Conservation (phyloP, 2,113 vertebrate species). For the Nematolebias whitei region DNA sequence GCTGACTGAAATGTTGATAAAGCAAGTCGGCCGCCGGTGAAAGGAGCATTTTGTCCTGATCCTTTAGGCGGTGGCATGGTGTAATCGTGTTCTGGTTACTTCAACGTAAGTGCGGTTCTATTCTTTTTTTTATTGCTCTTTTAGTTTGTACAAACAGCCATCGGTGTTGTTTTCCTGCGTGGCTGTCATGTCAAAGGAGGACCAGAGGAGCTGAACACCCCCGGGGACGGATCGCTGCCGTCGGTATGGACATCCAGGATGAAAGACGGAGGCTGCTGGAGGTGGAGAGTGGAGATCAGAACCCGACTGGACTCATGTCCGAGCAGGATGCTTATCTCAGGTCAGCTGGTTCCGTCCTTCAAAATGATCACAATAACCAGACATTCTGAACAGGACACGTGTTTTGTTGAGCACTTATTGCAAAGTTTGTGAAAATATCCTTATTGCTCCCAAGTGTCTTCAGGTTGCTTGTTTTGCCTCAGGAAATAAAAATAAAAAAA, state of each 20-base stretch:
- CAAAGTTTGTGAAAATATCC: not conserved
- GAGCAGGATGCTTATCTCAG: constrained; percentile 75
- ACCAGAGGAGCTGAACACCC: not conserved
- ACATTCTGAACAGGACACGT: not conserved
- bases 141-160: not conserved
- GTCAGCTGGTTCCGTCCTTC: not conserved
- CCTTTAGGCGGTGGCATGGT: not conserved
- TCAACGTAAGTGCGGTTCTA: not conserved
- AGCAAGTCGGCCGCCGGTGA: constrained; percentile 9
- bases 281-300: constrained; percentile 42
- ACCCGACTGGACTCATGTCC: constrained; percentile 41
- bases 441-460: not conserved
- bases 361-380: not conserved
- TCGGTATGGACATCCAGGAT: constrained; percentile 65
- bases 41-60: not conserved
- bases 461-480: not conserved
- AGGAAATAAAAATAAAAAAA: not conserved
- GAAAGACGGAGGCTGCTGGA: constrained; percentile 75
- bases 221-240: not conserved
- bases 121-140: not conserved
- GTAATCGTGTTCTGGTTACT: not conserved
- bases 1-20: constrained; percentile 65
- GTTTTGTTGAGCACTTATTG: too few species aligned
- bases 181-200: constrained; percentile 6
- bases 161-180: not conserved